Evolutionary conservation across 2,888 invertebrate genomes (phyloP).

Genomic region (Scaptomyza caliginosa): DNA sequence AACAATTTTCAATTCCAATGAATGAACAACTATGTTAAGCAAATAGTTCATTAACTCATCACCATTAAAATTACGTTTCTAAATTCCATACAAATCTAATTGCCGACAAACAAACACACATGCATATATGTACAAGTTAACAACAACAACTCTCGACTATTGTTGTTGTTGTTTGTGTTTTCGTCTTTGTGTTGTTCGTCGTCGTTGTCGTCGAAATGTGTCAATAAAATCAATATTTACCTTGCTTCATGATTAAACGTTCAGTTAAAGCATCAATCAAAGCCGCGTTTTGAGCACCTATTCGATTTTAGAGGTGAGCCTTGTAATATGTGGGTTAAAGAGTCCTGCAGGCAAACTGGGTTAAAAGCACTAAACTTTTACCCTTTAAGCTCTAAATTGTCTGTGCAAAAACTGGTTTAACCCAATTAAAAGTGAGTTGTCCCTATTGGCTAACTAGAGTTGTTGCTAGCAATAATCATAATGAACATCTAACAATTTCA

Average conservation of each 20-base stretch:
- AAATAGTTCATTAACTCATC: too few relatives aligned
- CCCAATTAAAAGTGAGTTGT: slow-evolving; percentile 9
- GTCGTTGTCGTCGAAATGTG: slow-evolving; percentile 31
- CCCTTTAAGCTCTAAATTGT: slow-evolving; percentile 20
- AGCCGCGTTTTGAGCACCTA: slow-evolving; percentile 10
- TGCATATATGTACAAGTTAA: not conserved
- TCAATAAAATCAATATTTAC: slow-evolving; percentile 69
- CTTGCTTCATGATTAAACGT: slow-evolving; percentile 49
- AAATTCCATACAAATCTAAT: not conserved
- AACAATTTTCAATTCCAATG: too few relatives aligned
- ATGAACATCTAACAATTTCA: not conserved
- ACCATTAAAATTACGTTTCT: not conserved
- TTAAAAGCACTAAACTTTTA: slow-evolving; percentile 24
- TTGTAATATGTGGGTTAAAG: slow-evolving; percentile 16
- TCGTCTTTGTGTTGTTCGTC: too few relatives aligned
- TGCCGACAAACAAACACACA: not conserved
- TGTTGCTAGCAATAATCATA: slow-evolving; percentile 4
- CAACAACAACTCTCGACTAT: not conserved
- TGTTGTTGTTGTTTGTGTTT: not conserved
- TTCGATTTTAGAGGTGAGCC: not conserved
- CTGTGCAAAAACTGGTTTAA: slow-evolving; percentile 2
- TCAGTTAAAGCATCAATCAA: slow-evolving; percentile 65
- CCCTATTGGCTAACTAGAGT: too few relatives aligned
- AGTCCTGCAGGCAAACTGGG: not conserved
- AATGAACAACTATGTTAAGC: too few relatives aligned